Base-by-base conservation (phyloP, 1,140 invertebrate genomes). In the Acromyrmex charruanus region DNA sequence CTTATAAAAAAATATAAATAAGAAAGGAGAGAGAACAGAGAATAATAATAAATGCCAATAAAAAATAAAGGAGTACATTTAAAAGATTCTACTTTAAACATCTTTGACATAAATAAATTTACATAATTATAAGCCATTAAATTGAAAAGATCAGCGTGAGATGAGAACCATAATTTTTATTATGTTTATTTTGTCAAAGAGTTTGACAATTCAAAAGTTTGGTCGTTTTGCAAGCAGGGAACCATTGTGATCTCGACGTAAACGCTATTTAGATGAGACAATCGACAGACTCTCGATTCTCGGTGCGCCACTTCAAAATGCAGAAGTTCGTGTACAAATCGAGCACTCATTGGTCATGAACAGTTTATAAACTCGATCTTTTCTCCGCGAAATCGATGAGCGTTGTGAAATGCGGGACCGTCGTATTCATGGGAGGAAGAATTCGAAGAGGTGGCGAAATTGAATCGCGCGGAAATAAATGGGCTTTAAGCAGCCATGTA, bases 341-440 rank as follows among this genome's bases (percentile, higher is more conserved):
- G n/a, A 28, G n/a, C 25, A 25, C 35, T 72, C 31, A 51, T 59
- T 79, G 18, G 31, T 18, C 18, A 31, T 31, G 31, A 68, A 72
- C 68, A 7, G 51, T 55, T 82, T 59, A 59, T 59, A 82, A 82
- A 82, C 68, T 59, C 25, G 53, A 74, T 74, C 80, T 61, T 82
- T 82, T 74, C 80, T 74, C 72, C 53, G 25, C 21, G 6, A 35
- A 79, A 35, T 55, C 68, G 53, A 82, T 35, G 77, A 71, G n/a
- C 3, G 18, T 44, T 49, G 49, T 28, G 44, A 69, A 77, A 61
- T 28, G 35, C 21, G n/a, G 14, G 31, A 44, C n/a, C 7, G 18
- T 44, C 16, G 39, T 18, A 39, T 59, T 39, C 25, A n/a, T n/a
- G 7, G 35, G n/a, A 28, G 7, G 12, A n/a, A 61, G 55, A 75